phyloP scores from a whole-genome alignment of 2,797 vertebrate genomes.

The Petrocephalus sullivani region DNA sequence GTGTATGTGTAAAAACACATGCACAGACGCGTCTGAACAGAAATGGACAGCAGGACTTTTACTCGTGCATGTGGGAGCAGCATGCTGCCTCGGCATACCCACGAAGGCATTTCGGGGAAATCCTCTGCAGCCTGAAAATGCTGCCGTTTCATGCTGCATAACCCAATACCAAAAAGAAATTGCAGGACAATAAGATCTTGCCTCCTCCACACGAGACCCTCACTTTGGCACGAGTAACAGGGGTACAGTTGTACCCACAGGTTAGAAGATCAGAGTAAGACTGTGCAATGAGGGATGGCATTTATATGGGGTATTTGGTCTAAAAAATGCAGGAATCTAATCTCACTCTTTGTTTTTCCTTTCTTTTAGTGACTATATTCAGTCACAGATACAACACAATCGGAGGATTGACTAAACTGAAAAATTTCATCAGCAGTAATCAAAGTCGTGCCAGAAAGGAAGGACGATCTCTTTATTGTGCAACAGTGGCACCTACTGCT shows the following conservation, averaged over 20 bases:
- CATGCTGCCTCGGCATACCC: background rate
- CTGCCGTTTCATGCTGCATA: background rate
- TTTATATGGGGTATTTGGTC: background rate
- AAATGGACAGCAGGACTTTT: background rate
- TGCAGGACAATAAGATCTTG: background rate
- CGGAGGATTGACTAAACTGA: background rate
- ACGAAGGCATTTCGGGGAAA: background rate
- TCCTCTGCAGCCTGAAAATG: background rate
- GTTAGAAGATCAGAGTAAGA: background rate
- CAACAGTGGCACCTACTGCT: background rate
- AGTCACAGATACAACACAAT: background rate
- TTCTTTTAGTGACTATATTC: background rate
- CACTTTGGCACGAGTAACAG: background rate
- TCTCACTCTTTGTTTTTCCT: background rate
- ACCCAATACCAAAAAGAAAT: background rate
- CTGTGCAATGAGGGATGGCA: background rate
- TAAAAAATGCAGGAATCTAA: background rate
- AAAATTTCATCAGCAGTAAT: conserved; percentile 1
- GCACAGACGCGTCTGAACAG: background rate
- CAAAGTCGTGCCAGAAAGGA: background rate
- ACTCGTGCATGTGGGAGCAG: background rate
- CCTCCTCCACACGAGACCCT: background rate
- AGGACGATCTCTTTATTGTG: background rate
- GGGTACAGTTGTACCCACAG: background rate
- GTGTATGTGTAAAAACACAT: background rate